A percentile compares a stretch with the other conserved stretches of the same genome.
Conservation (phyloP, 2,113 vertebrate genomes). For the Alethe diademata region DNA sequence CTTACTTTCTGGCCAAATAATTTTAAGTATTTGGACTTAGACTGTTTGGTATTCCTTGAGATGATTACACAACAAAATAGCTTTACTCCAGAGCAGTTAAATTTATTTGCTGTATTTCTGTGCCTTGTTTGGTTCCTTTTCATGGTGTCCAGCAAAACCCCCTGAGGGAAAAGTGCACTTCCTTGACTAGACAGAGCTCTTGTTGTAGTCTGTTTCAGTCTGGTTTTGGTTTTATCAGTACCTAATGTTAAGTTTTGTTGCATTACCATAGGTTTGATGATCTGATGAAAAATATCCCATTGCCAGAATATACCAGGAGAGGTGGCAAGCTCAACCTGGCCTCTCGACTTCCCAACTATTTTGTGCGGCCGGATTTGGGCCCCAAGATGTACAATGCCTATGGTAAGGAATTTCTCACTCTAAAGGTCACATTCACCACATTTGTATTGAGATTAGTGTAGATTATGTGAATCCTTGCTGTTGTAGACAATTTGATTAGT, state of each 20-base stretch:
- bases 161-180: background rate
- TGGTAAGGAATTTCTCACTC: conserved; percentile 57
- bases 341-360: conserved; percentile 78
- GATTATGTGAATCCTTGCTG: background rate
- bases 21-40: background rate
- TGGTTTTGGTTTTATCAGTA: background rate
- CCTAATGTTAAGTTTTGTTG: background rate
- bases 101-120: background rate
- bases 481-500: background rate
- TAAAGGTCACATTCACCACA: background rate
- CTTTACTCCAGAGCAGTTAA: background rate
- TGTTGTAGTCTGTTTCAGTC: background rate
- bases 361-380: conserved; percentile 80
- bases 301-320: conserved; percentile 81
- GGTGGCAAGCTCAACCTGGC: conserved; percentile 81
- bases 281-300: conserved; percentile 80
- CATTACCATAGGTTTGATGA: conserved; percentile 76
- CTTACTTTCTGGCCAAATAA: background rate
- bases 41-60: background rate
- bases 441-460: background rate
- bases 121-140: background rate
- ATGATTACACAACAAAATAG: background rate
- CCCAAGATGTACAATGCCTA: conserved; percentile 86
- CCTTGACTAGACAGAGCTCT: background rate
- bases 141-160: background rate